These are phyloP conservation scores for Bubo bubo DNA, from an alignment of 2,113 vertebrate species.

Conservation along the genomic window DNA sequence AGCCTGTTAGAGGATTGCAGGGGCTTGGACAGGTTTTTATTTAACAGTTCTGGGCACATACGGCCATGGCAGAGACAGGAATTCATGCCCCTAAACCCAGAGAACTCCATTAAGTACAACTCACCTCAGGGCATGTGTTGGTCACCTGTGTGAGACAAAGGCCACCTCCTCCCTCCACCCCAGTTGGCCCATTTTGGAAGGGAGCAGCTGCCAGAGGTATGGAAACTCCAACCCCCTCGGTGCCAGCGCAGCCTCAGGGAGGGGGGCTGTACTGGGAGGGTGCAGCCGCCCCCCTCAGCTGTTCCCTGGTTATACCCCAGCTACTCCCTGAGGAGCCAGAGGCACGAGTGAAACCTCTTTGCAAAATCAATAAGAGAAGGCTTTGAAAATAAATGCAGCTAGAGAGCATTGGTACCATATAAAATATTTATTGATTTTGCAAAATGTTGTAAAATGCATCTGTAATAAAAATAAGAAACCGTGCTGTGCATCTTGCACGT, in stretches of 20 bases:
- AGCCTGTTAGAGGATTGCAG: neutral
- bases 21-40: neutral
- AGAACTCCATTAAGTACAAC: neutral
- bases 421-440: slow-evolving; percentile 79
- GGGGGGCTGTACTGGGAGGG: too few relatives aligned
- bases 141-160: neutral
- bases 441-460: slow-evolving; percentile 62
- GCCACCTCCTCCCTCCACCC: neutral
- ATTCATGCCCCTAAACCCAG: neutral
- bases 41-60: neutral
- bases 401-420: neutral
- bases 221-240: rapidly evolving
- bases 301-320: neutral
- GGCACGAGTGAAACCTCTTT: rapidly evolving
- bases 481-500: slow-evolving; percentile 14
- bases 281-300: neutral
- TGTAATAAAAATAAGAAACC: slow-evolving; percentile 66
- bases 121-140: neutral
- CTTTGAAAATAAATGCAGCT: neutral
- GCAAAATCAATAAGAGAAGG: neutral
- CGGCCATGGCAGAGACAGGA: rapidly evolving
- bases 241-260: neutral
- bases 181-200: too few relatives aligned
- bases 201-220: neutral
- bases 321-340: rapidly evolving